Evolutionary conservation across 2,113 vertebrate genomes (phyloP).

Genomic region (Sorex fumeus): DNA sequence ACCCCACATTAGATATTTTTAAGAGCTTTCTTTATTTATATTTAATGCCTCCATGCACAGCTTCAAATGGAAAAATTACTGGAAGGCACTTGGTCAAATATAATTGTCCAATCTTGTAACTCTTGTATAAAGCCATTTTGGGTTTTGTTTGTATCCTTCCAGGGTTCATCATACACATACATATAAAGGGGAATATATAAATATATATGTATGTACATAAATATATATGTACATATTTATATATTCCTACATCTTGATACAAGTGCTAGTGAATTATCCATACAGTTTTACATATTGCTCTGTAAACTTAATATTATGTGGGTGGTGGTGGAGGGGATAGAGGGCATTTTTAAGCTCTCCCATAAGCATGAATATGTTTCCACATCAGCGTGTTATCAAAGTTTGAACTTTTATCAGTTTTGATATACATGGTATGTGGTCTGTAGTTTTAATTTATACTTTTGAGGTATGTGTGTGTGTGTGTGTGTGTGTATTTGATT

Average conservation of each 20-base stretch:
- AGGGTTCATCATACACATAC: background rate
- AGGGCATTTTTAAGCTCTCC: background rate
- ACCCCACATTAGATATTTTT: no score
- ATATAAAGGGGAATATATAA: background rate
- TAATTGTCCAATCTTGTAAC: background rate
- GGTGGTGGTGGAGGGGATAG: background rate
- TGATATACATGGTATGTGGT: background rate
- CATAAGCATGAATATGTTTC: background rate
- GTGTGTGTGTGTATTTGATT: no score
- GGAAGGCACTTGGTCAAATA: background rate
- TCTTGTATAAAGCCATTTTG: background rate
- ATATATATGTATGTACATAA: no score
- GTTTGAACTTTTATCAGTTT: background rate
- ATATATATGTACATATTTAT: no score
- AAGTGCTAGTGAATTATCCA: background rate
- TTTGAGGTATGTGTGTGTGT: background rate
- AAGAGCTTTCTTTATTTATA: no score
- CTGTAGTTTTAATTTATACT: slow-evolving; percentile 38
- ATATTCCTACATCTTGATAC: background rate
- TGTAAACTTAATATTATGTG: background rate
- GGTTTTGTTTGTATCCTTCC: background rate
- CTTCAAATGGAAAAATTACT: background rate
- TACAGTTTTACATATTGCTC: background rate
- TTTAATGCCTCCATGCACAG: no score
- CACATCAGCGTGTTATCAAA: background rate